A percentile compares a stretch with the other conserved stretches of the same genome.
Evolutionary conservation across 2,113 vertebrate genomes (phyloP).

Genomic region (Silurus glanis): DNA sequence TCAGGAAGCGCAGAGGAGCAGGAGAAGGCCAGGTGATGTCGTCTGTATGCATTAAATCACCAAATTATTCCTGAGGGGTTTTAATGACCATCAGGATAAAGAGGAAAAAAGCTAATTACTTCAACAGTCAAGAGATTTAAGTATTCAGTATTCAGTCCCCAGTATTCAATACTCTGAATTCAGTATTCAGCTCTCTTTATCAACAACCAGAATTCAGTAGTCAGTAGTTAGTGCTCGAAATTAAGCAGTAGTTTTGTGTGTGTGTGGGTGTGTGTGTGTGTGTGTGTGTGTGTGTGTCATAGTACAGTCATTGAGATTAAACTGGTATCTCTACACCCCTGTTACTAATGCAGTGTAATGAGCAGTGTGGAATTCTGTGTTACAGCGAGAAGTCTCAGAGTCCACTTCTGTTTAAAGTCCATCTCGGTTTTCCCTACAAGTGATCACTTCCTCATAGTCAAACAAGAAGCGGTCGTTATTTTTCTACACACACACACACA

Average conservation of each 20-base stretch:
- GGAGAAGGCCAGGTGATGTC: too few relatives aligned
- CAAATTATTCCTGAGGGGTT: too few relatives aligned
- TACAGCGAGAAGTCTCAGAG: not conserved
- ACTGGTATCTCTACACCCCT: not conserved
- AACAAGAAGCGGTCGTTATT: constrained; percentile 20
- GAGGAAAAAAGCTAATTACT: too few relatives aligned
- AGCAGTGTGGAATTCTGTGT: not conserved
- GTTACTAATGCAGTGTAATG: too few relatives aligned
- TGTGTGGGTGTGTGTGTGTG: not conserved
- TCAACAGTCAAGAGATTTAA: too few relatives aligned
- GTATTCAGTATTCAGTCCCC: too few relatives aligned
- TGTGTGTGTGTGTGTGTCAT: not conserved
- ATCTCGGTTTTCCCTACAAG: not conserved
- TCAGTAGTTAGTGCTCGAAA: not conserved
- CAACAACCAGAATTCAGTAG: not conserved
- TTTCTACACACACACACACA: not conserved
- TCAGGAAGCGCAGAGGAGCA: not conserved
- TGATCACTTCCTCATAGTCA: constrained; percentile 43
- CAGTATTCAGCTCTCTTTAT: too few relatives aligned
- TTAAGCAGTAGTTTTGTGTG: not conserved
- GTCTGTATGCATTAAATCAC: too few relatives aligned
- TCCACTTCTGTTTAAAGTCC: not conserved
- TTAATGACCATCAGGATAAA: too few relatives aligned
- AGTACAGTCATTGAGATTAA: too few relatives aligned
- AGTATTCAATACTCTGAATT: too few relatives aligned